Percentiles rank a stretch among this genome's conserved stretches.
phyloP scores from a whole-genome alignment of 1,140 invertebrate genomes.

The Platyscapa corneri region DNA sequence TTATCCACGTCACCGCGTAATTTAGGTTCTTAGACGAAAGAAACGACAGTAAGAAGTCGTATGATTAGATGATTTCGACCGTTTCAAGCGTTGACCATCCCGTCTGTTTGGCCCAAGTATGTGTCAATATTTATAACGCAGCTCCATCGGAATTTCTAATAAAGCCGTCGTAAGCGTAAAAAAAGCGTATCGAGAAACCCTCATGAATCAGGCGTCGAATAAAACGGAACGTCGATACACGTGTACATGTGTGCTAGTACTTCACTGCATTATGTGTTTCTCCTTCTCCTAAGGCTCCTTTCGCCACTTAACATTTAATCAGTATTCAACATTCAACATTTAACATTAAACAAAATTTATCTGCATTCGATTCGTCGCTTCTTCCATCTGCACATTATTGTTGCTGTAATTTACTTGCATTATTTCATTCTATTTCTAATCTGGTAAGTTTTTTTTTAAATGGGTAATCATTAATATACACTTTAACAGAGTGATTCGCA shows the following conservation, averaged over 20 bases:
- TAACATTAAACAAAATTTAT: no score
- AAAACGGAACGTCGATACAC: constrained; percentile 61
- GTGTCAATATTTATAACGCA: constrained; percentile 60
- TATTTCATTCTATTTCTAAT: background rate
- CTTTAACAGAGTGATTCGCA: background rate
- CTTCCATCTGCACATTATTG: background rate
- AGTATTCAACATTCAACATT: background rate
- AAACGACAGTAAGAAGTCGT: constrained; percentile 61
- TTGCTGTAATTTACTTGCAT: background rate
- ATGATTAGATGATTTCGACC: constrained; percentile 62
- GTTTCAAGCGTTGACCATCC: constrained; percentile 55
- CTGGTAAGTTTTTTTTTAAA: background rate
- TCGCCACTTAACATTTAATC: background rate
- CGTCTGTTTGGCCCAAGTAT: constrained; percentile 58
- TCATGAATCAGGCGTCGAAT: constrained; percentile 70
- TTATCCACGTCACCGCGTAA: constrained; percentile 63
- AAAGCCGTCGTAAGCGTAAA: constrained; percentile 70
- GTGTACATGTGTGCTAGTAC: constrained; percentile 63
- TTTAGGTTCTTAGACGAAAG: constrained; percentile 50
- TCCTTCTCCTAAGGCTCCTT: background rate
- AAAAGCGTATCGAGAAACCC: constrained; percentile 67
- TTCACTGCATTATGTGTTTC: constrained; percentile 6
- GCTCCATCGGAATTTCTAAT: constrained; percentile 73
- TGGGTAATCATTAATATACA: no score
- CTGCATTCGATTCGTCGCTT: background rate